phyloP scores from a whole-genome alignment of 37 sponge, comb jelly and placozoan genomes.

The Ianthella basta region DNA sequence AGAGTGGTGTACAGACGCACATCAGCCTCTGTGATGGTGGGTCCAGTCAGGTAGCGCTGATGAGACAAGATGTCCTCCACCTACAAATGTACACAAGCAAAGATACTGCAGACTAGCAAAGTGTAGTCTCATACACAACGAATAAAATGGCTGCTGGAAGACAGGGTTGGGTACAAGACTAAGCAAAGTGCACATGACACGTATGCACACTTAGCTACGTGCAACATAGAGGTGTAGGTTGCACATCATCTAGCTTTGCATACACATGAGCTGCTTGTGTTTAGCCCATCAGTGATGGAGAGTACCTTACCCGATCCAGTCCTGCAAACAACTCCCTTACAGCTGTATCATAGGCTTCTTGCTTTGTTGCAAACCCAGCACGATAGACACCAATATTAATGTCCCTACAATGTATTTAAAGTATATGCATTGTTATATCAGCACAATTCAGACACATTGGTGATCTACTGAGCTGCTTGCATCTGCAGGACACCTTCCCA shows the following conservation, averaged over 20 bases:
- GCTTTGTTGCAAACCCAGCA: conserved; percentile 90
- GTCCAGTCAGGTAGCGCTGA: conserved; percentile 83
- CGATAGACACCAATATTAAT: conserved; percentile 93
- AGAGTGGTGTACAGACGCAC: conserved; percentile 88
- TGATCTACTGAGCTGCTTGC: no score
- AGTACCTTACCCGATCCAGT: conserved; percentile 58
- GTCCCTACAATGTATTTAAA: conserved; percentile 41
- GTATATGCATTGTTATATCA: no score
- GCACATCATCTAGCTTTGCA: no score
- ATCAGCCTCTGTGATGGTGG: conserved; percentile 89
- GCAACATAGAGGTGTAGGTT: no score
- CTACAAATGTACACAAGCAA: conserved; percentile 7
- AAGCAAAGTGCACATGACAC: no score
- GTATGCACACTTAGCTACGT: no score
- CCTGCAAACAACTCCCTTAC: conserved; percentile 85
- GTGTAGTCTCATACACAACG: no score
- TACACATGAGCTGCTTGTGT: no score
- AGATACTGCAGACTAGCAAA: neutral
- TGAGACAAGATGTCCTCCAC: conserved; percentile 80
- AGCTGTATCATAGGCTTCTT: conserved; percentile 83
- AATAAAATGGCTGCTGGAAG: no score
- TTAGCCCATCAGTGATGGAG: neutral
- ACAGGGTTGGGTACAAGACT: no score
- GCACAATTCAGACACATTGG: no score
- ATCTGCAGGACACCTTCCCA: neutral